Percentiles rank a stretch among this genome's conserved stretches.
These are phyloP conservation scores for Drosophila mimetica DNA, from an alignment of 2,888 invertebrate species.

Conservation along the genomic window DNA sequence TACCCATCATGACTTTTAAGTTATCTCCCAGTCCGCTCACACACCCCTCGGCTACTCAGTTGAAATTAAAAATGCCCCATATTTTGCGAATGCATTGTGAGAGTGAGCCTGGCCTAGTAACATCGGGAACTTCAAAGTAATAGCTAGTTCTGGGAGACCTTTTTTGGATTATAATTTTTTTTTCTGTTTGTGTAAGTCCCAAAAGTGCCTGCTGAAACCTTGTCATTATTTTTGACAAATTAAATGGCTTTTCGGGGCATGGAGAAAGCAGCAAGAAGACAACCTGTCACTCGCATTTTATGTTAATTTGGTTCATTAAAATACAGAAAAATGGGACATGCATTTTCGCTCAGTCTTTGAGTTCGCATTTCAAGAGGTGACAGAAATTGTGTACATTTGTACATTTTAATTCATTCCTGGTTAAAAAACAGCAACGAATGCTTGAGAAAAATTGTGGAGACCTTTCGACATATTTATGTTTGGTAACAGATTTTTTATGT, in stretches of 20 bases:
- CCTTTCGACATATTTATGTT: background rate
- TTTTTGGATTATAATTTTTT: conserved; percentile 27
- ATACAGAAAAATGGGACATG: conserved; percentile 68
- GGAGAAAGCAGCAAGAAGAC: conserved; percentile 1
- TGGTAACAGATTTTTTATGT: too few species aligned
- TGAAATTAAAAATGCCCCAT: conserved; percentile 63
- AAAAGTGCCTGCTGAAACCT: conserved; percentile 71
- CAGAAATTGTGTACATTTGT: conserved; percentile 18
- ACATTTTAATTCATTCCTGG: conserved; percentile 35
- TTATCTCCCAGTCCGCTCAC: conserved; percentile 55
- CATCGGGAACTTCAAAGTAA: conserved; percentile 64
- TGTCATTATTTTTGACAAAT: conserved; percentile 76
- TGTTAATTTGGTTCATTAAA: conserved; percentile 79
- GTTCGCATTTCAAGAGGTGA: conserved; percentile 10
- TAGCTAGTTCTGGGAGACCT: conserved; percentile 53
- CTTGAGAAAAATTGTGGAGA: background rate
- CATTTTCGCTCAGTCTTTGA: conserved; percentile 48
- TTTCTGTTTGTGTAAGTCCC: conserved; percentile 56
- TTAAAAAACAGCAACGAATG: background rate
- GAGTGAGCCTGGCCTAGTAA: conserved; percentile 19
- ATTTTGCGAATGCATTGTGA: conserved; percentile 11
- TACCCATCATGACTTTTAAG: conserved; percentile 81
- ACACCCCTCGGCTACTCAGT: conserved; percentile 16
- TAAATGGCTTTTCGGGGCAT: conserved; percentile 43
- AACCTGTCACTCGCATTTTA: conserved; percentile 73